A percentile compares a stretch with the other conserved stretches of the same genome.
Conservation (phyloP, 2,113 vertebrate species). For the Macaca fascicularis region T2T-MFA8v1.1 NC_088379.1:67483001-67483500, state of each 20-base stretch:
- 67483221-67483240: background rate
- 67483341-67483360: background rate
- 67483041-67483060: background rate
- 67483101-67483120: background rate
- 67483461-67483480: conserved; percentile 3
- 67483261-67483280: background rate
- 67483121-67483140: background rate
- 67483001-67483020: background rate
- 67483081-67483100: background rate
- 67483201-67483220: conserved; percentile 11
- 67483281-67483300: background rate
- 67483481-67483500: background rate
- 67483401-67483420: background rate
- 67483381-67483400: background rate
- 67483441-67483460: background rate
- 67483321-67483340: background rate
- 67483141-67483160: background rate
- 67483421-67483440: background rate
- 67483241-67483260: background rate
- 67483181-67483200: background rate
- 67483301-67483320: background rate
- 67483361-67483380: background rate
- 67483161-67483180: background rate
- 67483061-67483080: background rate
- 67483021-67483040: background rate